Percentiles rank a stretch among this genome's conserved stretches.
phyloP scores from a whole-genome alignment of 2,888 invertebrate genomes.

The Erebia aethiops region DNA sequence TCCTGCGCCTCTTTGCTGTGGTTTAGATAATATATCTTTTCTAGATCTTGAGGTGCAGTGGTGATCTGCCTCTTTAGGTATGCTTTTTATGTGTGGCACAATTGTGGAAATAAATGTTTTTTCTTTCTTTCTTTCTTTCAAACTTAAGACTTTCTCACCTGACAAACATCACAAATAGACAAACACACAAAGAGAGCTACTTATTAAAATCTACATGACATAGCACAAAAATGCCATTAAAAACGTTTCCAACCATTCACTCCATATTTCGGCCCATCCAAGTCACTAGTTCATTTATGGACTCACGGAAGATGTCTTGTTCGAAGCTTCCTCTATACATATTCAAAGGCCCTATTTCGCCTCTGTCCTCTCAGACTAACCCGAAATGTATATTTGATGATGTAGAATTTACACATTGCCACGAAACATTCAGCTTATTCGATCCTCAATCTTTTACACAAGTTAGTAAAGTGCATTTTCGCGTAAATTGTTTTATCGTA shows the following conservation, averaged over 20 bases:
- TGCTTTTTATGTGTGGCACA: no score
- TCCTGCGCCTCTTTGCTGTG: no score
- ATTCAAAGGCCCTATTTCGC: conserved; percentile 59
- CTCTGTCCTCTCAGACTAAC: conserved; percentile 52
- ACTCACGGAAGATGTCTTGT: conserved; percentile 35
- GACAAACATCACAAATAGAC: no score
- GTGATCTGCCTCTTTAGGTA: no score
- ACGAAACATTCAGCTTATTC: conserved; percentile 39
- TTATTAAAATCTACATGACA: no score
- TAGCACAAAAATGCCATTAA: no score
- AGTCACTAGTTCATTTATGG: conserved; percentile 32
- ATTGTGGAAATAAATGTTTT: no score
- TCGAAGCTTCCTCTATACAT: conserved; percentile 51
- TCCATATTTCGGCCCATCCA: conserved; percentile 3
- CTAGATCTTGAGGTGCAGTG: no score
- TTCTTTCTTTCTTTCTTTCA: no score
- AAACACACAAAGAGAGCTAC: no score
- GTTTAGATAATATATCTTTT: no score
- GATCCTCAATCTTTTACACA: background rate
- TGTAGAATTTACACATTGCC: conserved; percentile 67
- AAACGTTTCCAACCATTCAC: background rate
- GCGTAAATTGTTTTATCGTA: background rate
- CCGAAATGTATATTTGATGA: conserved; percentile 78
- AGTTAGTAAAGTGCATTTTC: conserved; percentile 41
- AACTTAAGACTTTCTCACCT: no score